A percentile compares a stretch with the other conserved stretches of the same genome.
Evolutionary conservation across 1,140 invertebrate species (phyloP).

Genomic region (Ips nitidus): DNA sequence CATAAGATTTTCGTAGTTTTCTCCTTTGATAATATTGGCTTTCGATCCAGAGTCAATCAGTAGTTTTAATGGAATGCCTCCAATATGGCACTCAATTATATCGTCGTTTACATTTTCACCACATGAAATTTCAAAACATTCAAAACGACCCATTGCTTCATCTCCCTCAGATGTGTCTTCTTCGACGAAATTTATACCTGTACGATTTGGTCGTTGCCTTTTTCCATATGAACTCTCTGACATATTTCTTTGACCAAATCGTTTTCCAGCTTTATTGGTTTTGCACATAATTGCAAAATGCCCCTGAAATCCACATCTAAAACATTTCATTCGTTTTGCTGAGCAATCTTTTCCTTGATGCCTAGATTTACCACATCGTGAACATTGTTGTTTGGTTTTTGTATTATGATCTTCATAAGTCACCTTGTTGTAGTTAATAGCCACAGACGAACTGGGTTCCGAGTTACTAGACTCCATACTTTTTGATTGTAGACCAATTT

Average conservation of each 20-base stretch:
- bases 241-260: background rate
- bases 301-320: conserved; percentile 23
- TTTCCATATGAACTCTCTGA: conserved; percentile 10
- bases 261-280: conserved; percentile 5
- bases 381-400: too few relatives aligned
- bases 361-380: conserved; percentile 24
- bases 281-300: conserved; percentile 32
- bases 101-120: conserved; percentile 19
- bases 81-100: conserved; percentile 16
- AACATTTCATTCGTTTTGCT: conserved; percentile 25
- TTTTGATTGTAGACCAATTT: background rate
- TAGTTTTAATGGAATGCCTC: conserved; percentile 21
- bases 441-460: background rate
- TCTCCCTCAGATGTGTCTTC: too few relatives aligned
- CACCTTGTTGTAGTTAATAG: background rate
- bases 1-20: conserved; percentile 22
- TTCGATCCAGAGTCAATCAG: conserved; percentile 35
- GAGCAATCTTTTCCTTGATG: conserved; percentile 22
- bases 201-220: background rate
- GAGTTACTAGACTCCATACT: background rate
- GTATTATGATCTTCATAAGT: too few relatives aligned
- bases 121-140: too few relatives aligned
- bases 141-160: too few relatives aligned
- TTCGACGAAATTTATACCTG: conserved; percentile 17
- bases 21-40: conserved; percentile 28